Conservation (phyloP, 2,888 invertebrate genomes). For the Drosophila lutescens region DNA sequence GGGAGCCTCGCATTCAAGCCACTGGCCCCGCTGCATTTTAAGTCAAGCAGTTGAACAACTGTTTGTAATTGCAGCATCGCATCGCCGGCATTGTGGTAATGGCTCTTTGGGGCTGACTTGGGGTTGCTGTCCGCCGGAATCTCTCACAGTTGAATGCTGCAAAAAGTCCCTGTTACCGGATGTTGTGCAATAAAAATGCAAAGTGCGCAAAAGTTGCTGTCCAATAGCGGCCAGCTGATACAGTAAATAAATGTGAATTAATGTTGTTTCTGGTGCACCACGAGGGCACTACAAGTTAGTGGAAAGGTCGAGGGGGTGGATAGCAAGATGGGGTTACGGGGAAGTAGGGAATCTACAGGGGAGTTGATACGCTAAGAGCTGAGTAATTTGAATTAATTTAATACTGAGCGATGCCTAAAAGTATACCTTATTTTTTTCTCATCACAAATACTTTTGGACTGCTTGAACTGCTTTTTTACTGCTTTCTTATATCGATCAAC, state of each 20-base stretch:
- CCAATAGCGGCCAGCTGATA: constrained; percentile 49
- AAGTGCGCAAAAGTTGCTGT: constrained; percentile 67
- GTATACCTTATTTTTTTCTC: background rate
- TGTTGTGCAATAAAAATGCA: constrained; percentile 79
- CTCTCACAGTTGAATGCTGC: constrained; percentile 65
- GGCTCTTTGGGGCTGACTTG: constrained; percentile 40
- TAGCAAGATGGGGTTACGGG: background rate
- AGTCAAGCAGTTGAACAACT: constrained; percentile 77
- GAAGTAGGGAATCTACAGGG: too few species aligned
- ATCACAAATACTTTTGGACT: background rate
- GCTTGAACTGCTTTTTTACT: background rate
- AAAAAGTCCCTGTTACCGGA: constrained; percentile 72
- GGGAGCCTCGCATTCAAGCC: constrained; percentile 11
- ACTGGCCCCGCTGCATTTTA: constrained; percentile 60
- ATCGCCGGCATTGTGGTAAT: constrained; percentile 55
- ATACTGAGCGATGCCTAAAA: background rate
- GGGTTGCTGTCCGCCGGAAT: constrained; percentile 43
- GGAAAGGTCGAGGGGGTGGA: background rate
- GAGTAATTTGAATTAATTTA: background rate
- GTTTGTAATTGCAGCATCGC: constrained; percentile 71
- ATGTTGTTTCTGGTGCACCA: constrained; percentile 26
- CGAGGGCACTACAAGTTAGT: background rate
- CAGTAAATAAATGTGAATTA: constrained; percentile 49
- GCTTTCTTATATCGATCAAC: background rate
- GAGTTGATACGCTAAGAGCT: too few species aligned